Base-by-base conservation (phyloP, 2,113 vertebrate species). In the Coregonus clupeaformis region DNA sequence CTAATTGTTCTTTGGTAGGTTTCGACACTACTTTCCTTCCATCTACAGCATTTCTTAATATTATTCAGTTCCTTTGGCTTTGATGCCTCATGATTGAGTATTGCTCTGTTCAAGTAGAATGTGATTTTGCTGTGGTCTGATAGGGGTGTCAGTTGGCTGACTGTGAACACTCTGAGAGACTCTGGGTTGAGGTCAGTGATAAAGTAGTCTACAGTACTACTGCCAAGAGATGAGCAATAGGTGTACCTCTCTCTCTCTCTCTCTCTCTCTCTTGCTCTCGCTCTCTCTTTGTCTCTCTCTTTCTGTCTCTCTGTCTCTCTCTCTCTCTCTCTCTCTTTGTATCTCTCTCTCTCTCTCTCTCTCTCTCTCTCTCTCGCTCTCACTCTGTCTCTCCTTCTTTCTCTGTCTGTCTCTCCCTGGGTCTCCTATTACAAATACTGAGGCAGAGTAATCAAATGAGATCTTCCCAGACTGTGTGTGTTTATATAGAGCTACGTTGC, bases 391-490 rank as follows among this genome's bases (percentile, higher is more conserved):
- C 69, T 16, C 14, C 45, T 11, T 29, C 69, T 57, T 27, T 74
- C 27, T 67, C 63, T 66, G 60, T 49, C 60, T n/a, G 42, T 66
- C 80, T 72, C 79, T 71, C 67, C 79, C n/a, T 47, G 69, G 80
- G 52, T 78, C 71, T 85, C 79, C 77, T 73, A 66, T 89, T 84
- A 77, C 77, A 83, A 29, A 86, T 73, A 78, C 75, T 65, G 73
- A 74, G 77, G 75, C 42, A 11, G 36, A 42, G 9, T 42, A 42
- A 42, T 42, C 65, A 62, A 73, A 77, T 73, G 68, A 80, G 76
- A 76, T 83, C 76, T 75, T 73, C 75, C 36, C 68, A 74, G 71
- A 45, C 74, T 78, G 64, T 5, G 45, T 75, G 71, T n/a, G 30
- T 47, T 14, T 74, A 68, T 69, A 20, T 79, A 18, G 36, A 25